Base-by-base conservation (phyloP, 92 coral and sea anemone genomes). In the Blastomussa wellsi region DNA sequence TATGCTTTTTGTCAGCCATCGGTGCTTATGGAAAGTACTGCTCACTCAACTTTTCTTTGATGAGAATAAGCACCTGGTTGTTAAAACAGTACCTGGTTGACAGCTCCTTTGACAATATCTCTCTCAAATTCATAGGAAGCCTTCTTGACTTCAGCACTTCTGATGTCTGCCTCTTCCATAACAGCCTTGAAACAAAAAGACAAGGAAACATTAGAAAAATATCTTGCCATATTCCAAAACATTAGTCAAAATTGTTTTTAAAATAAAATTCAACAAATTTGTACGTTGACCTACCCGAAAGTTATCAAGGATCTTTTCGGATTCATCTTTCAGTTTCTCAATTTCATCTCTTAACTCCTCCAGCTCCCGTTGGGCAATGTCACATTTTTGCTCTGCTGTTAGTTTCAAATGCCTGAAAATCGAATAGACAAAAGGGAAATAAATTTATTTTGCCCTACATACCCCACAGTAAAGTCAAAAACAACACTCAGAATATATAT, bases 91-190 rank as follows among this genome's bases (percentile, higher is more conserved):
- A 97, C 99, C 92, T 92, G 90, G 87, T 97, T 97, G 53, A 97
- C 94, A 62, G 99, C 95, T 80, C 99, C 99, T 86, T 94, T 95
- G 60, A 94, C 94, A 60, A 97, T 93, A 74, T 97, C 99, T 79
- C 99, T 89, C 86, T 97, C 98, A 90, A 97, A 97, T 72, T 97
- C 99, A 82, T 97, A 97, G 0, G 95, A 93, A 14, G 94, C 83
- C 84, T 97, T 97, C 82, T 95, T 97, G 48, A 93, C 93, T 86
- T 97, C 99, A 75, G 98, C 95, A 84, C 89, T 95, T 86, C 98
- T 90, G 69, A 97, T 94, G 48, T 97, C 99, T 79, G 98, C 99
- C 79, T 97, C 99, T 86, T 97, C 99, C 99, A 97, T 97, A n/a
- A 97, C 95, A 86, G 99, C 99, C 99, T 97, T 29, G 11, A 79